Percentiles rank a stretch among this genome's conserved stretches.
phyloP scores from a whole-genome alignment of 2,888 invertebrate species.

The Nemotelus pantherinus region DNA sequence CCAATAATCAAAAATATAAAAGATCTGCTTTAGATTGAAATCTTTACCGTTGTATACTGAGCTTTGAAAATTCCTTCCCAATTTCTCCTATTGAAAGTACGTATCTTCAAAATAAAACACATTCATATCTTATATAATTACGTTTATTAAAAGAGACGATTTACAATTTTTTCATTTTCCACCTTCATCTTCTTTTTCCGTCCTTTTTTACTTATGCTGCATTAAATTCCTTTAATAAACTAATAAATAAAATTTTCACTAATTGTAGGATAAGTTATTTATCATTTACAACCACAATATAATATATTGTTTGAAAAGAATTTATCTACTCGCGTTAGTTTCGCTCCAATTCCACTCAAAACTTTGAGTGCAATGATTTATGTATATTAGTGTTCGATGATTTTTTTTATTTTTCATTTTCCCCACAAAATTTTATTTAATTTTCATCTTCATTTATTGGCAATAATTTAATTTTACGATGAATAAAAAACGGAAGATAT shows the following conservation, averaged over 20 bases:
- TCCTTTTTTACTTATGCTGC: constrained; percentile 9
- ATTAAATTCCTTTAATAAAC: constrained; percentile 29
- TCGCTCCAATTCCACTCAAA: no score
- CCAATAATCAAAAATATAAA: no score
- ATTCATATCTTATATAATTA: constrained; percentile 21
- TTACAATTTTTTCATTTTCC: constrained; percentile 48
- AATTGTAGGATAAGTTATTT: constrained; percentile 28
- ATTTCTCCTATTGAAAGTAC: no score
- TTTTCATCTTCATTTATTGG: no score
- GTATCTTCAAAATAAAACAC: not conserved
- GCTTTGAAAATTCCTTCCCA: no score
- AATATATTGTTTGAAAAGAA: constrained; percentile 34
- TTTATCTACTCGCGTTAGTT: constrained; percentile 29
- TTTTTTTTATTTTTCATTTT: not conserved
- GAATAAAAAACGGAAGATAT: constrained; percentile 39
- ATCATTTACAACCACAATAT: constrained; percentile 30
- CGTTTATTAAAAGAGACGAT: constrained; percentile 51
- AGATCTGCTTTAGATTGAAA: no score
- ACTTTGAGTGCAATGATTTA: no score
- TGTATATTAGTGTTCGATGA: not conserved
- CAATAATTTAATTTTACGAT: not conserved
- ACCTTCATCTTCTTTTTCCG: constrained; percentile 6
- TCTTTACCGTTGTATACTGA: no score
- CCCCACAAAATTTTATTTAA: no score
- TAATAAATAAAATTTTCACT: constrained; percentile 41